Conservation (phyloP, 2,888 invertebrate species). For the Fragum sueziense region DNA sequence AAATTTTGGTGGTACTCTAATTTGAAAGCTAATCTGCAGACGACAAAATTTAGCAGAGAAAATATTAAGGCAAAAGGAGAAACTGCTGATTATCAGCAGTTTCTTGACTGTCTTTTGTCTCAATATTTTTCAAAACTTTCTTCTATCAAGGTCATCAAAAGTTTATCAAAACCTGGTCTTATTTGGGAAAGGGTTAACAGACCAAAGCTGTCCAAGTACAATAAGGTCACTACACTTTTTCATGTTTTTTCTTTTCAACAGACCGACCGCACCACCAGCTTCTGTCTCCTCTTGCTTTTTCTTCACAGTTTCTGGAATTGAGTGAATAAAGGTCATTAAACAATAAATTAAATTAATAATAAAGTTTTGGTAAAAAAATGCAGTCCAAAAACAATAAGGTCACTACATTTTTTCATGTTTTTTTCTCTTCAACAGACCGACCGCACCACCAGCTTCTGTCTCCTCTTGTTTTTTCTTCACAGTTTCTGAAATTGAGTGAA, state of each 20-base stretch:
- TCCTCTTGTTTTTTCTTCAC: constrained; percentile 96
- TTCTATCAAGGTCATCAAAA: too few species aligned
- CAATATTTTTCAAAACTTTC: too few species aligned
- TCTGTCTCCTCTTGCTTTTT: constrained; percentile 93
- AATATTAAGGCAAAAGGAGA: too few species aligned
- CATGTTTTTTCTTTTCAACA: constrained; percentile 90
- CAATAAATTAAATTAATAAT: too few species aligned
- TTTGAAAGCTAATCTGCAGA: too few species aligned
- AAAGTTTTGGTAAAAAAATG: too few species aligned
- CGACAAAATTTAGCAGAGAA: too few species aligned
- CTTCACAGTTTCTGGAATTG: constrained; percentile 88
- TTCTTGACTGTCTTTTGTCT: too few species aligned
- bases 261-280: constrained; percentile 45
- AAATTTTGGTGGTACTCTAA: too few species aligned
- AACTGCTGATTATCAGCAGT: too few species aligned
- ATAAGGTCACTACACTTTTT: constrained; percentile 95
- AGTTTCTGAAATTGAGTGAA: constrained; percentile 80
- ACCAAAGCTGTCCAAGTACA: constrained; percentile 98
- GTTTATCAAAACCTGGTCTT: too few species aligned
- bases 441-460: constrained; percentile 32
- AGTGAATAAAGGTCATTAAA: neutral
- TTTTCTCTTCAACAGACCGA: constrained; percentile 87
- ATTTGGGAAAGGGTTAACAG: too few species aligned
- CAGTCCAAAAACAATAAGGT: constrained; percentile 97
- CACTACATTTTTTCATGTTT: constrained; percentile 91